Evolutionary conservation across 2,797 vertebrate species (phyloP).

Genomic region (Apogon hyalosoma): DNA sequence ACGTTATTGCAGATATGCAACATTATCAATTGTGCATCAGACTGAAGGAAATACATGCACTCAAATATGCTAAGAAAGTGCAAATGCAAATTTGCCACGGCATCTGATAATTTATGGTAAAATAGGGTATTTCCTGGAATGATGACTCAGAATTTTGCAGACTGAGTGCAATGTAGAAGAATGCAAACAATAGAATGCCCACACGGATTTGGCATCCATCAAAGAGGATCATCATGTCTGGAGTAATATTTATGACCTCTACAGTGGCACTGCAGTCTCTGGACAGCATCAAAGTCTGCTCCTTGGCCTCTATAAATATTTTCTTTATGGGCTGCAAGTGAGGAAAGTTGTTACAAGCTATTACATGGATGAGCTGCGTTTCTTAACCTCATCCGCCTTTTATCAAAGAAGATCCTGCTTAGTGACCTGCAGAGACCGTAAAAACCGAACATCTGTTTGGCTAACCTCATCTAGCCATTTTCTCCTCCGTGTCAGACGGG

Average conservation of each 20-base stretch:
- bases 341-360: slow-evolving; percentile 58
- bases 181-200: slow-evolving; percentile 8
- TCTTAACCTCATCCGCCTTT: slow-evolving; percentile 62
- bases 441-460: slow-evolving; percentile 61
- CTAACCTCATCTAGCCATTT: slow-evolving; percentile 45
- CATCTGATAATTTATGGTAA: slow-evolving; percentile 7
- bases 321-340: slow-evolving; percentile 52
- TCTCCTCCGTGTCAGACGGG: slow-evolving; percentile 8
- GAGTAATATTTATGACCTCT: slow-evolving; percentile 53
- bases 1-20: slow-evolving; percentile 18
- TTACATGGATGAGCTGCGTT: slow-evolving; percentile 70
- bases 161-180: slow-evolving; percentile 17
- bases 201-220: slow-evolving; percentile 17
- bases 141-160: slow-evolving; percentile 15
- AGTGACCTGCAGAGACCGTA: slow-evolving; percentile 56
- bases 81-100: slow-evolving; percentile 10
- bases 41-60: background rate
- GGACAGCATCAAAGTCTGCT: slow-evolving; percentile 49
- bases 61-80: background rate
- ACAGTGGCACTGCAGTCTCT: slow-evolving; percentile 25
- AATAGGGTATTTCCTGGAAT: background rate
- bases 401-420: slow-evolving; percentile 52
- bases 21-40: background rate
- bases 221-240: slow-evolving; percentile 45
- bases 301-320: slow-evolving; percentile 60